Base-by-base conservation (phyloP, 2,113 vertebrate species). In the Cheilinus undulatus region DNA sequence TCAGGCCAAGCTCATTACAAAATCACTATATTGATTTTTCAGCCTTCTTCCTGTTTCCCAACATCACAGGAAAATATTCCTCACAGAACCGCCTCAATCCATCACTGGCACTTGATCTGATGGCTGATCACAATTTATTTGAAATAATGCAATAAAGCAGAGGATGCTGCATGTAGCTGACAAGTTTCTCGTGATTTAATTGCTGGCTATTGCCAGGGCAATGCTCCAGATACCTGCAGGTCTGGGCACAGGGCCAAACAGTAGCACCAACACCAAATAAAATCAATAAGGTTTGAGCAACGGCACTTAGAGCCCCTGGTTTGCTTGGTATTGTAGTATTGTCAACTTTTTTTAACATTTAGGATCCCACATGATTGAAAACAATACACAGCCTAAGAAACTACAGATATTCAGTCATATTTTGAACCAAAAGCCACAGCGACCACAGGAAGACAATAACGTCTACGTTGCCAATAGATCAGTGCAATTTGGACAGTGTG, bases 1-100 rank as follows among this genome's bases (percentile, higher is more conserved):
- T 94, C 89, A 91, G 88, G 73, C 74, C 70, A 78, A 86, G 77
- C 91, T 92, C 86, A 90, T 92, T 90, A 92, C 86, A 86, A 89
- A 92, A 93, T 91, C 89, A 49, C 88, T 92, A 82, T 80, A 93
- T 92, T 69, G 92, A 93, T 91, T 89, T 69, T 67, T 72, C 40
- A 71, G 48, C 81, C 72, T 77, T 75, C 81, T 72, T 81, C 79
- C 76, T 13, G 78, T 82, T 85, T 87, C 69, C 70, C 73, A 77
- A 84, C 77, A 85, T 78, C 49, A 79, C 59, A 79, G 78, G 76
- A 78, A 89, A 89, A 85, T 64, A 85, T 87, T 83, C 78, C 65
- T 80, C 62, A 22, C 69, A 63, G 68, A 85, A 74, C 52, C 52
- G 48, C 61, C 75, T 61, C 71, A 84, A 92, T 92, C 86, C 85